These are phyloP conservation scores for Drosophila bunnanda DNA, from an alignment of 2,888 invertebrate species.

Conservation along the genomic window DNA sequence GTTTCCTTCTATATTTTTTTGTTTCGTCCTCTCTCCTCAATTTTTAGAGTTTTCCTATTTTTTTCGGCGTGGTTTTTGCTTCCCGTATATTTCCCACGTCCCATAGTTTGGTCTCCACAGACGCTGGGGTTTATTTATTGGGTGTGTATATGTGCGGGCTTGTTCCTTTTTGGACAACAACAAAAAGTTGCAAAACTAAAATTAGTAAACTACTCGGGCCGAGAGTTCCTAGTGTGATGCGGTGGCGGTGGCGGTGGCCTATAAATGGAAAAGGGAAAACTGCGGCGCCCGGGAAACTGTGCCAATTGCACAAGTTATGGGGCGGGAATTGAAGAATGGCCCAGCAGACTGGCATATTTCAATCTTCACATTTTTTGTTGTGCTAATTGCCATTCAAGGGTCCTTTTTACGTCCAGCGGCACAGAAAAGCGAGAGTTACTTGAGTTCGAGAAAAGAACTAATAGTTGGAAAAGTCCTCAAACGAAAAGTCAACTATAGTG, in stretches of 20 bases:
- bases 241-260: constrained; percentile 49
- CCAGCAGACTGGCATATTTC: constrained; percentile 26
- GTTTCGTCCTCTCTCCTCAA: background rate
- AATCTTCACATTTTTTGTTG: constrained; percentile 35
- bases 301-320: constrained; percentile 70
- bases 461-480: background rate
- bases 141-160: constrained; percentile 33
- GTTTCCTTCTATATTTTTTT: constrained; percentile 17
- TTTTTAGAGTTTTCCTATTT: constrained; percentile 35
- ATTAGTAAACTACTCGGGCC: constrained; percentile 66
- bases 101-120: constrained; percentile 62
- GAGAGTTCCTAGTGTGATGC: constrained; percentile 35
- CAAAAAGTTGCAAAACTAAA: constrained; percentile 73
- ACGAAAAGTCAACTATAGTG: background rate
- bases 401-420: constrained; percentile 19
- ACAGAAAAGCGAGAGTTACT: constrained; percentile 52
- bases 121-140: constrained; percentile 69
- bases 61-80: constrained; percentile 64
- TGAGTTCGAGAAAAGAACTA: constrained; percentile 17
- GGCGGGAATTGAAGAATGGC: constrained; percentile 17
- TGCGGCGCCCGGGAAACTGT: constrained; percentile 49
- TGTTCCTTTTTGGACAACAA: constrained; percentile 48
- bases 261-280: constrained; percentile 32
- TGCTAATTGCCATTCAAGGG: constrained; percentile 32
- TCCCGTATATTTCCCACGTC: constrained; percentile 67